Percentiles rank a stretch among this genome's conserved stretches.
These are phyloP conservation scores for Dastarcus helophoroides DNA, from an alignment of 2,888 invertebrate species.

Conservation along the genomic window DNA sequence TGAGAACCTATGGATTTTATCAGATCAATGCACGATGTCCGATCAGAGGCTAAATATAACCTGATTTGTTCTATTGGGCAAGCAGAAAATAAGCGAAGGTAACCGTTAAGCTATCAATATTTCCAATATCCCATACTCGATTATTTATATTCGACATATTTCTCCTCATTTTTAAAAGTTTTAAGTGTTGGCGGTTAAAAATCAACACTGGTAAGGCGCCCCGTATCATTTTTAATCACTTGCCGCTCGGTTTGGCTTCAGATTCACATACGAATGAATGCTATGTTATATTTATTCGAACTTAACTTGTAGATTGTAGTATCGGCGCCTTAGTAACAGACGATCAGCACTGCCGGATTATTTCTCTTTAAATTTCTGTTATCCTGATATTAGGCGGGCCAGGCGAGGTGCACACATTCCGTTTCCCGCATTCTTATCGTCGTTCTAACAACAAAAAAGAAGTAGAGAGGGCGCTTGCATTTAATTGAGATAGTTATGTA, in stretches of 20 bases:
- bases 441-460: too few species aligned
- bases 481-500: too few species aligned
- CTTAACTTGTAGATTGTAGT: too few species aligned
- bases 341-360: not conserved
- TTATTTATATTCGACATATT: too few species aligned
- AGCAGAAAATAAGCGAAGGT: slow-evolving; percentile 18
- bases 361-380: slow-evolving; percentile 17
- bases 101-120: slow-evolving; percentile 23
- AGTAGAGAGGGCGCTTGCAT: too few species aligned
- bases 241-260: too few species aligned
- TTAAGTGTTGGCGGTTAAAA: too few species aligned
- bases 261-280: slow-evolving; percentile 1
- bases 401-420: slow-evolving; percentile 29
- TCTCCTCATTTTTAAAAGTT: too few species aligned
- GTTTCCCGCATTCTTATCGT: slow-evolving; percentile 26
- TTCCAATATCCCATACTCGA: slow-evolving; percentile 18
- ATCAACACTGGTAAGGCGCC: too few species aligned
- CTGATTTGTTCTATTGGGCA: slow-evolving; percentile 21
- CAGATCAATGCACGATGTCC: slow-evolving; percentile 18
- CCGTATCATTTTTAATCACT: too few species aligned
- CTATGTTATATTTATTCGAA: not conserved
- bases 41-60: slow-evolving; percentile 22
- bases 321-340: too few species aligned
- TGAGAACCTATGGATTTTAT: slow-evolving; percentile 7
- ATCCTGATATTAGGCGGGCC: slow-evolving; percentile 30